Conservation (phyloP, 2,888 invertebrate species). For the Agonum fuliginosum region DNA sequence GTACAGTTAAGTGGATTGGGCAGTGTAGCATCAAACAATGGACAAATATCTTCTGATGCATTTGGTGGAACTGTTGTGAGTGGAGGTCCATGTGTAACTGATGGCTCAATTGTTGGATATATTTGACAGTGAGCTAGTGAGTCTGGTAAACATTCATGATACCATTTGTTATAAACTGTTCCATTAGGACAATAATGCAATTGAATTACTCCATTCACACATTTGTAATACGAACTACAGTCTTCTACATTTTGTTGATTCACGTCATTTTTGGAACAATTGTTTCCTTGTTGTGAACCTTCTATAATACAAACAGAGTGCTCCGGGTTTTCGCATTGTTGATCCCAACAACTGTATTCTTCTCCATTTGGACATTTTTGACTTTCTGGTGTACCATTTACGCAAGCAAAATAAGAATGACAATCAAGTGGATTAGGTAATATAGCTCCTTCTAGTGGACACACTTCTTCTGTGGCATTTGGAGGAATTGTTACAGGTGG, state of each 20-base stretch:
- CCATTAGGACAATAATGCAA: not conserved
- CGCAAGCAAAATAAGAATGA: slow-evolving; percentile 25
- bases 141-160: not conserved
- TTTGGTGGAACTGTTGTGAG: not conserved
- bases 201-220: not conserved
- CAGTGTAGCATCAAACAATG: not conserved
- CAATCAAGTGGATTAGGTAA: slow-evolving; percentile 46
- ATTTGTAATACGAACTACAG: slow-evolving; percentile 44
- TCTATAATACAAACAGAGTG: not conserved
- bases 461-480: not conserved
- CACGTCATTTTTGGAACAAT: slow-evolving; percentile 24
- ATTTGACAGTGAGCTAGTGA: slow-evolving; percentile 8
- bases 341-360: slow-evolving; percentile 17
- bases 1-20: slow-evolving; percentile 27
- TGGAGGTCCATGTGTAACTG: not conserved
- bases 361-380: slow-evolving; percentile 4
- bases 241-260: slow-evolving; percentile 35
- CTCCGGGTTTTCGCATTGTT: not conserved
- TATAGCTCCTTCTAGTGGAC: slow-evolving; percentile 18
- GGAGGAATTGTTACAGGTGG: not conserved
- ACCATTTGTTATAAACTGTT: slow-evolving; percentile 46
- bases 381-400: slow-evolving; percentile 2
- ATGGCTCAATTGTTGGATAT: not conserved
- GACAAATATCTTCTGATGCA: slow-evolving; percentile 11
- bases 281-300: not conserved